Percentiles rank a stretch among this genome's conserved stretches.
Evolutionary conservation across 2,113 vertebrate species (phyloP).

Genomic region (Scytalopus superciliaris): DNA sequence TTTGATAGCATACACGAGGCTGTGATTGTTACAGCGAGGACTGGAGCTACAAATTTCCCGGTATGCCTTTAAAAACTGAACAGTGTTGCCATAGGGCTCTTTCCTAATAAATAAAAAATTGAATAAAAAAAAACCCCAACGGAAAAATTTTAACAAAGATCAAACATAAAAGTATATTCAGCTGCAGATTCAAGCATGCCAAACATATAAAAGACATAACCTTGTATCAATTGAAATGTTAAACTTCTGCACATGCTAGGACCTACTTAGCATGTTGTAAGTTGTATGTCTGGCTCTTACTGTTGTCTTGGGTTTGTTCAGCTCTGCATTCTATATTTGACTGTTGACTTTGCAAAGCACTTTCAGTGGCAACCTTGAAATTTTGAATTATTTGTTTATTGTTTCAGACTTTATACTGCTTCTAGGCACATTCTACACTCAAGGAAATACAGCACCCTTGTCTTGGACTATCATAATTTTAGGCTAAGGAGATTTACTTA

Average conservation of each 20-base stretch:
- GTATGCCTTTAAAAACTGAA: not conserved
- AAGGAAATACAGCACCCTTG: not conserved
- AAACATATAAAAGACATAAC: not conserved
- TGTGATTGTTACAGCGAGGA: not conserved
- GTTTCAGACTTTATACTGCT: not conserved
- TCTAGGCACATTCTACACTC: not conserved
- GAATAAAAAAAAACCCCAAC: too few species aligned
- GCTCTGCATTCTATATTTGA: not conserved
- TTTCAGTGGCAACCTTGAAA: not conserved
- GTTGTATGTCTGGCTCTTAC: not conserved
- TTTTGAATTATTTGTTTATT: not conserved
- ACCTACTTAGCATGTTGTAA: not conserved
- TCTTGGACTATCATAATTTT: not conserved
- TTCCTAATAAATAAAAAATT: not conserved
- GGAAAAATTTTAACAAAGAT: not conserved
- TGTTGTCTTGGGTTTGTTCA: not conserved
- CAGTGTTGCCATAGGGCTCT: not conserved
- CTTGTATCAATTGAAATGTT: not conserved
- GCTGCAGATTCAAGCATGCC: not conserved
- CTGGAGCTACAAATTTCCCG: not conserved
- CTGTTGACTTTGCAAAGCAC: not conserved
- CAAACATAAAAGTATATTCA: not conserved
- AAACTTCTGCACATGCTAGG: not conserved
- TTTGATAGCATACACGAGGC: conserved; percentile 18
- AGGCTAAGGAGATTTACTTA: not conserved